phyloP scores from a whole-genome alignment of 2,797 vertebrate genomes.

The Pipistrellus nathusii region DNA sequence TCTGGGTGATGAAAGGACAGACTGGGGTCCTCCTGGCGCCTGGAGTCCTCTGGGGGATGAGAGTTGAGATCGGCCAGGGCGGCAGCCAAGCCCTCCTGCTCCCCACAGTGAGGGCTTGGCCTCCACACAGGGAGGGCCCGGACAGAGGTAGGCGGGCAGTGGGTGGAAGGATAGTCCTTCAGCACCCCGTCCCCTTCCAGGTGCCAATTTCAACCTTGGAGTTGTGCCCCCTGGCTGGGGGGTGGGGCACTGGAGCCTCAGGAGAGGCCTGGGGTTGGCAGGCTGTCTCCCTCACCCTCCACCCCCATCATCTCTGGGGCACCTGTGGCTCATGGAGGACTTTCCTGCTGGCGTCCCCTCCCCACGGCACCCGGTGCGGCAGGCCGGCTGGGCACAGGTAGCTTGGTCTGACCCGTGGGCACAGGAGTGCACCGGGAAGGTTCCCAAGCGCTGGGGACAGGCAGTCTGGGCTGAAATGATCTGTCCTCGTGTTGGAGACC shows the following conservation, averaged over 20 bases:
- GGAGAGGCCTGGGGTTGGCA: not conserved
- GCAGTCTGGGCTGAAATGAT: not conserved
- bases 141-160: not conserved
- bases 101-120: not conserved
- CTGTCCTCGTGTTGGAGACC: not conserved
- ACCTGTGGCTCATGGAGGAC: not conserved
- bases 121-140: not conserved
- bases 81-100: not conserved
- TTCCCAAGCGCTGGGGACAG: not conserved
- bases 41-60: not conserved
- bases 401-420: not conserved
- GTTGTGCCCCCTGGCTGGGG: accelerated
- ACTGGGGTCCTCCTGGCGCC: not conserved
- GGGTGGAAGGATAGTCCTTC: not conserved
- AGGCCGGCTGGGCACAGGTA: not conserved
- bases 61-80: too few relatives aligned
- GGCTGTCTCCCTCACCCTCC: accelerated
- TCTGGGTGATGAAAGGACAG: not conserved
- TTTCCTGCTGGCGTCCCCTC: not conserved
- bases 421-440: not conserved
- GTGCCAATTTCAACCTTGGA: not conserved
- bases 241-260: not conserved
- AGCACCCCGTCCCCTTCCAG: not conserved
- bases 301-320: too few relatives aligned
- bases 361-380: not conserved